Evolutionary conservation across 2,113 vertebrate species (phyloP), one percentile per base, ranked within the genome.

Genomic region (Archilochus colubris): DNA sequence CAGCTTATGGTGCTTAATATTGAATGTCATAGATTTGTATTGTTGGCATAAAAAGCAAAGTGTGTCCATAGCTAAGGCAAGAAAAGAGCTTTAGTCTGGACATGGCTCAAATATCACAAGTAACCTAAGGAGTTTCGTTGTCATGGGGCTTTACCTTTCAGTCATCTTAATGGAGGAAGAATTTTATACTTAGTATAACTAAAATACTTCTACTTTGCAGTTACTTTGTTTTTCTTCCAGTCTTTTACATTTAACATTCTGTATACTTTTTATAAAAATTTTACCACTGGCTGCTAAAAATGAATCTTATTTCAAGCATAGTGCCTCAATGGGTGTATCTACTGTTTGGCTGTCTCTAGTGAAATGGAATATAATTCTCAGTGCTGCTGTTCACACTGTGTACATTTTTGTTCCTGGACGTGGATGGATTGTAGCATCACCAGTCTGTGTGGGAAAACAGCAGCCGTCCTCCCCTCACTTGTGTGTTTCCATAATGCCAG

Each of bases 391-490:
- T 84, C 57, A 24, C 9, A 5, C 14, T 75, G 30, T 74, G 51
- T 28, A 38, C n/a, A 14, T 55, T 78, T 74, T 6, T 70, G 13
- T 78, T 81, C 31, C 38, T 81, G 53, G 28, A 36, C 6, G 3
- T 46, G 24, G 15, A 11, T 86, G 4, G n/a, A 33, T 18, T 36
- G 12, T 50, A 61, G 31, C 6, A 25, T 55, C 15, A 27, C n/a
- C 12, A 8, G 12, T 66, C 6, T 44, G 20, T 9, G 33, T 33
- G 33, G 33, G 22, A 64, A 92, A 91, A 17, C 17, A 25, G 30
- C 8, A 48, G 5, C 5, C 9, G 28, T 21, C 9, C 13, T 57
- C 12, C 1, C 9, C 8, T 28, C 8, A 2, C 18, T 70, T 3
- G 43, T 14, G 43, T 44, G 43, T 76, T 92, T 88, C 31, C 17